A percentile compares a stretch with the other conserved stretches of the same genome.
Evolutionary conservation across 2,797 vertebrate species (phyloP).

Genomic region (Bovichtus variegatus): DNA sequence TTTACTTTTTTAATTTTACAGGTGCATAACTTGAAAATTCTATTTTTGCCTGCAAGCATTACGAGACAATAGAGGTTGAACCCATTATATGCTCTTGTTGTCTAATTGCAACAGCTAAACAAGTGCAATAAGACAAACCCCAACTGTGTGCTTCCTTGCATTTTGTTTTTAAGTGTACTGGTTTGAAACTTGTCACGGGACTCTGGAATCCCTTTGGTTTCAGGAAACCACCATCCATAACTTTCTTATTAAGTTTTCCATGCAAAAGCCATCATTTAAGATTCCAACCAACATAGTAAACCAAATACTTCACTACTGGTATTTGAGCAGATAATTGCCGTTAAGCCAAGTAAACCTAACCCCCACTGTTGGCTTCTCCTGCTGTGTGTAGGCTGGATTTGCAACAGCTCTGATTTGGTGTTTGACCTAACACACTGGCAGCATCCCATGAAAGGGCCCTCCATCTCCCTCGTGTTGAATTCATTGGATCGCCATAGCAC

Average conservation of each 20-base stretch:
- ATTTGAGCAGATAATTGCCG: constrained; percentile 68
- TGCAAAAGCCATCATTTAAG: constrained; percentile 40
- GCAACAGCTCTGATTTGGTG: constrained; percentile 8
- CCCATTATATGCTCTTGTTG: constrained; percentile 21
- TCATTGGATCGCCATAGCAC: no score
- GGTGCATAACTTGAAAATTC: constrained; percentile 2
- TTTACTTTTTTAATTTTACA: constrained; percentile 46
- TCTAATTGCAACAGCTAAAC: constrained; percentile 32
- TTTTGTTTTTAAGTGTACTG: constrained; percentile 36
- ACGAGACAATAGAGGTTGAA: background rate
- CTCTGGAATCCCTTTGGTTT: constrained; percentile 57
- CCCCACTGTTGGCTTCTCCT: constrained; percentile 11
- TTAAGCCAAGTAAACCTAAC: constrained; percentile 51
- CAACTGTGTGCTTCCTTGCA: constrained; percentile 23
- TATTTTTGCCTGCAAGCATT: background rate
- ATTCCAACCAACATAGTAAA: constrained; percentile 38
- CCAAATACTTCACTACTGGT: constrained; percentile 40
- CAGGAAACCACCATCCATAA: constrained; percentile 47
- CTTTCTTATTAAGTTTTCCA: constrained; percentile 44
- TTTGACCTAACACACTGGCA: constrained; percentile 24
- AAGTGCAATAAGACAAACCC: constrained; percentile 48
- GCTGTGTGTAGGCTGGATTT: constrained; percentile 39
- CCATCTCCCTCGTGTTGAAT: background rate
- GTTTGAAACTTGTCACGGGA: constrained; percentile 51
- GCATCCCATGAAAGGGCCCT: background rate